Percentiles rank a stretch among this genome's conserved stretches.
Conservation (phyloP, 1,140 invertebrate species). For the Anoplophora glabripennis region DNA sequence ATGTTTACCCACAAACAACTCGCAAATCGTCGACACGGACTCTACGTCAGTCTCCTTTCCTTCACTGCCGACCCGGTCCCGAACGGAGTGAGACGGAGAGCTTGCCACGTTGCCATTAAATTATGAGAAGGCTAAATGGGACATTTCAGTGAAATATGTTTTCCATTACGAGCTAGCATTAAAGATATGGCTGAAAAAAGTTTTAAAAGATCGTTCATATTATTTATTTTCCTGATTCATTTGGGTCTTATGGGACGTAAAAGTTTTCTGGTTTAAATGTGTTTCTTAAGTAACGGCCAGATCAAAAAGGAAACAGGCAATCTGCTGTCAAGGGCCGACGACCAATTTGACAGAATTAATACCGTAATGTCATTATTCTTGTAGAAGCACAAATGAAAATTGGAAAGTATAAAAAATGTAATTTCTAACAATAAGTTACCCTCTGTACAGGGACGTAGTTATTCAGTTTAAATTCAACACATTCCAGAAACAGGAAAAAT, state of each 20-base stretch:
- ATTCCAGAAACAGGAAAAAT: too few species aligned
- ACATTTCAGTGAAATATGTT: slow-evolving; percentile 43
- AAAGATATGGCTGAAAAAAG: slow-evolving; percentile 45
- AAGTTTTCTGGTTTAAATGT: slow-evolving; percentile 37
- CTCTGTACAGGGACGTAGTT: too few species aligned
- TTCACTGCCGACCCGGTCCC: not conserved
- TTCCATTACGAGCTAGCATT: slow-evolving; percentile 43
- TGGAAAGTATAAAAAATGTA: too few species aligned
- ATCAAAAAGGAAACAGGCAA: too few species aligned
- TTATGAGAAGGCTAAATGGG: slow-evolving; percentile 35
- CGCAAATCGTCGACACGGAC: slow-evolving; percentile 13
- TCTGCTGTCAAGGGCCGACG: too few species aligned
- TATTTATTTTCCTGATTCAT: slow-evolving; percentile 42
- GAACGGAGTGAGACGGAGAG: slow-evolving; percentile 1
- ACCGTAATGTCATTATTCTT: too few species aligned
- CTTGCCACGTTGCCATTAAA: slow-evolving; percentile 30
- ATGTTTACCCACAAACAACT: slow-evolving; percentile 20
- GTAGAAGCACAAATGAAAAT: too few species aligned
- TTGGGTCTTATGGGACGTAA: slow-evolving; percentile 34
- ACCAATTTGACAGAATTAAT: too few species aligned
- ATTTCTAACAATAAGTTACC: too few species aligned
- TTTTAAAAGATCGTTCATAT: slow-evolving; percentile 37
- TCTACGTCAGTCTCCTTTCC: slow-evolving; percentile 7
- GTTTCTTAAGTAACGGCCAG: not conserved
- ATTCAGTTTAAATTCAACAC: too few species aligned